phyloP scores from a whole-genome alignment of 2,888 invertebrate species.

The Rhagonycha fulva region DNA sequence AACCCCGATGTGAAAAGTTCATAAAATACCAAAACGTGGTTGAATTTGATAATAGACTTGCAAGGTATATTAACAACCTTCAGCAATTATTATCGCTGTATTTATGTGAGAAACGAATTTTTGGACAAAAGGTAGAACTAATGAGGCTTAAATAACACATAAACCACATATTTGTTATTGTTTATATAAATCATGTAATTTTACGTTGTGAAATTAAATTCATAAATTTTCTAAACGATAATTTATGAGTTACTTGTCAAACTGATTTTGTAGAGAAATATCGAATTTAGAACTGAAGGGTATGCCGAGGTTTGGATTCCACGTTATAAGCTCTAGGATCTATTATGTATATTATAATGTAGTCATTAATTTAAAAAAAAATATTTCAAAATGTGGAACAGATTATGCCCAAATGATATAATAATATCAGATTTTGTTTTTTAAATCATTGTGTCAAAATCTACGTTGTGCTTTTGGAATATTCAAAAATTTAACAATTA shows the following conservation, averaged over 20 bases:
- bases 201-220: too few species aligned
- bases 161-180: too few species aligned
- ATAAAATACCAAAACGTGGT: background rate
- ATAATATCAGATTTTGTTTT: background rate
- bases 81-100: background rate
- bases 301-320: background rate
- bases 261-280: too few species aligned
- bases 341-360: background rate
- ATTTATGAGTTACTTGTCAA: too few species aligned
- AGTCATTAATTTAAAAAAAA: too few species aligned
- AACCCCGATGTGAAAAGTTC: background rate
- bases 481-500: background rate
- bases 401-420: too few species aligned
- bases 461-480: background rate
- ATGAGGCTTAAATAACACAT: background rate
- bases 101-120: background rate
- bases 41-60: background rate
- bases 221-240: too few species aligned
- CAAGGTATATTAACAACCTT: background rate
- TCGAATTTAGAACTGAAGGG: too few species aligned
- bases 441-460: background rate
- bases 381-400: background rate
- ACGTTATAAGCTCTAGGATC: background rate
- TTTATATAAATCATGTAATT: too few species aligned
- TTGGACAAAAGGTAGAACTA: background rate